Evolutionary conservation across 2,888 invertebrate genomes (phyloP).

Genomic region (Charanyca ferruginea): DNA sequence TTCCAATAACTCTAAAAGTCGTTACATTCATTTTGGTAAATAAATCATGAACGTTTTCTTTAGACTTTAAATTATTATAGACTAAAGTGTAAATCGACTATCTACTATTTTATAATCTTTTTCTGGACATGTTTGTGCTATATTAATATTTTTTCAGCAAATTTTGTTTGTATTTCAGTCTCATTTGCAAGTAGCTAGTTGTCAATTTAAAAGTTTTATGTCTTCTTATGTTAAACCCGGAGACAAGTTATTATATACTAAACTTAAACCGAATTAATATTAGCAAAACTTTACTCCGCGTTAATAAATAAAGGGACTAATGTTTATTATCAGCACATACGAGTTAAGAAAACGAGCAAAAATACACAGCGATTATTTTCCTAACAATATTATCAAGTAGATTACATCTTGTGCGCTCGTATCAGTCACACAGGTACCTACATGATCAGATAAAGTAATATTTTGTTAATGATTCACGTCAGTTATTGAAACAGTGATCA

Average conservation of each 20-base stretch:
- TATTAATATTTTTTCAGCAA: not conserved
- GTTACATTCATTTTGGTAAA: not conserved
- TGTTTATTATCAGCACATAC: conserved; percentile 1
- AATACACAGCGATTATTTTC: conserved; percentile 1
- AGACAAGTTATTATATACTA: not conserved
- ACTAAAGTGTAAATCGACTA: not conserved
- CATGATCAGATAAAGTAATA: not conserved
- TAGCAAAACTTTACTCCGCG: not conserved
- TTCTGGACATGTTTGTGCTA: not conserved
- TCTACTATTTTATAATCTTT: not conserved
- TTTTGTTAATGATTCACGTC: conserved; percentile 17
- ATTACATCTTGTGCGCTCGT: not conserved
- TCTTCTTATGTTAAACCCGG: not conserved
- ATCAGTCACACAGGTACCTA: not conserved
- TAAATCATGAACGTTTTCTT: conserved; percentile 21
- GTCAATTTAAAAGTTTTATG: not conserved
- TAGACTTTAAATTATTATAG: conserved; percentile 8
- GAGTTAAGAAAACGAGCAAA: conserved; percentile 10
- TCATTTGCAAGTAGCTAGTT: not conserved
- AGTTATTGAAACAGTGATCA: conserved; percentile 30
- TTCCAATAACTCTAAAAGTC: not conserved
- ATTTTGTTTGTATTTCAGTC: not conserved
- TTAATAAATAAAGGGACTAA: not conserved
- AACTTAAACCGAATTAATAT: not conserved
- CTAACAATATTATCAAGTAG: not conserved